Evolutionary conservation across 2,797 vertebrate genomes (phyloP).

Genomic region (Liparis tanakae): DNA sequence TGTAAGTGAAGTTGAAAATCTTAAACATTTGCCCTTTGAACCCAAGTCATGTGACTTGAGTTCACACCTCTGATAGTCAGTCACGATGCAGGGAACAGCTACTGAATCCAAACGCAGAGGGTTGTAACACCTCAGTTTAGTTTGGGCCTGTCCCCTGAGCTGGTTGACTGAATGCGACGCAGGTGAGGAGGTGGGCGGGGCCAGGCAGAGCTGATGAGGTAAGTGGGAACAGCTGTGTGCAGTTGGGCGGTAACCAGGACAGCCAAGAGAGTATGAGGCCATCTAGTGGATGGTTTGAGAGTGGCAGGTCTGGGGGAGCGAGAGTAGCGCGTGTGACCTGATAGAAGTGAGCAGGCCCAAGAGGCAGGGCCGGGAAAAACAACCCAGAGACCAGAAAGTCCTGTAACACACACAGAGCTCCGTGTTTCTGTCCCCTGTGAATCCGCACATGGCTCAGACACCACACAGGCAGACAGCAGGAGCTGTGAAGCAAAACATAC

Average conservation of each 20-base stretch:
- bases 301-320: neutral
- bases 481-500: slow-evolving; percentile 47
- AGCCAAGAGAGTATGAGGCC: neutral
- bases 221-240: neutral
- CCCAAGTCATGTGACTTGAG: neutral
- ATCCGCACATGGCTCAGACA: slow-evolving; percentile 20
- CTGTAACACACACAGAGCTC: neutral
- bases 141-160: neutral
- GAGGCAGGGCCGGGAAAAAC: neutral
- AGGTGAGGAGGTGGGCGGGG: neutral
- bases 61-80: neutral
- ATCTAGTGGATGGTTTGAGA: neutral
- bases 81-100: neutral
- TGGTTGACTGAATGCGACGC: neutral
- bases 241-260: neutral
- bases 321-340: neutral
- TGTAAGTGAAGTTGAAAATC: neutral
- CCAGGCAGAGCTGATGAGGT: neutral
- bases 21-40: neutral
- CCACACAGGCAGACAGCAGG: slow-evolving; percentile 45
- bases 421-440: neutral
- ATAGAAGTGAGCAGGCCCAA: neutral
- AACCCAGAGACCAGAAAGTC: neutral
- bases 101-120: neutral
- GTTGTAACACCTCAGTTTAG: too few relatives aligned